Evolutionary conservation across 2,113 vertebrate species (phyloP).

Genomic region (Kryptolebias marmoratus): DNA sequence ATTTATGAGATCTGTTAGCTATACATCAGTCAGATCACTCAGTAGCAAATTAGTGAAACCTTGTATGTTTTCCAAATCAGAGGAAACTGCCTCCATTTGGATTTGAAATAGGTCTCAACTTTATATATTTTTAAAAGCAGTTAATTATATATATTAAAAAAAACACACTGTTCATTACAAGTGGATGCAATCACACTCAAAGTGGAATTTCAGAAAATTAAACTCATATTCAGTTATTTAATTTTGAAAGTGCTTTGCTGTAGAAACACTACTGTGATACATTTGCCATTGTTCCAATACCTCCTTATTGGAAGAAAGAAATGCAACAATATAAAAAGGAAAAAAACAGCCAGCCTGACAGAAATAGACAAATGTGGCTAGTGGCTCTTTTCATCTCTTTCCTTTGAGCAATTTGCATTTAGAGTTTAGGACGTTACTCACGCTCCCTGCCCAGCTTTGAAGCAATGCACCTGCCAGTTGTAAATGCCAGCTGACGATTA

Average conservation of each 20-base stretch:
- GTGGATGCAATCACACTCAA: too few species aligned
- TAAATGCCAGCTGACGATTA: constrained; percentile 65
- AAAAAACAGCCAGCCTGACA: constrained; percentile 25
- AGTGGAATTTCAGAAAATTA: neutral
- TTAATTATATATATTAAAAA: too few species aligned
- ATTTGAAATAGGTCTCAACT: too few species aligned
- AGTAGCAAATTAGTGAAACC: too few species aligned
- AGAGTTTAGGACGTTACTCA: constrained; percentile 47
- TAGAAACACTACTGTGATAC: constrained; percentile 34
- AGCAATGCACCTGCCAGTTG: constrained; percentile 44
- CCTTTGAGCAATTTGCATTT: constrained; percentile 60
- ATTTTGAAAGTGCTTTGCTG: constrained; percentile 17
- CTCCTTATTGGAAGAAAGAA: neutral
- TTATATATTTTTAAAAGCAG: too few species aligned
- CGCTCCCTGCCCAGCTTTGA: constrained; percentile 21
- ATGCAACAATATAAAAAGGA: constrained; percentile 9
- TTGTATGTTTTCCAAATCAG: too few species aligned
- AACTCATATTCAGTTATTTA: constrained; percentile 11
- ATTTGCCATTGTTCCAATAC: constrained; percentile 28
- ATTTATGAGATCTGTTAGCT: too few species aligned
- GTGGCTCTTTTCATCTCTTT: constrained; percentile 25
- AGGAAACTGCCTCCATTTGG: too few species aligned
- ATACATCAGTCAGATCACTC: too few species aligned
- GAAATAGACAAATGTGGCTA: constrained; percentile 40
- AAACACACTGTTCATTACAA: too few species aligned